A percentile compares a stretch with the other conserved stretches of the same genome.
phyloP scores from a whole-genome alignment of 2,797 vertebrate genomes.

The Acanthopagrus latus region DNA sequence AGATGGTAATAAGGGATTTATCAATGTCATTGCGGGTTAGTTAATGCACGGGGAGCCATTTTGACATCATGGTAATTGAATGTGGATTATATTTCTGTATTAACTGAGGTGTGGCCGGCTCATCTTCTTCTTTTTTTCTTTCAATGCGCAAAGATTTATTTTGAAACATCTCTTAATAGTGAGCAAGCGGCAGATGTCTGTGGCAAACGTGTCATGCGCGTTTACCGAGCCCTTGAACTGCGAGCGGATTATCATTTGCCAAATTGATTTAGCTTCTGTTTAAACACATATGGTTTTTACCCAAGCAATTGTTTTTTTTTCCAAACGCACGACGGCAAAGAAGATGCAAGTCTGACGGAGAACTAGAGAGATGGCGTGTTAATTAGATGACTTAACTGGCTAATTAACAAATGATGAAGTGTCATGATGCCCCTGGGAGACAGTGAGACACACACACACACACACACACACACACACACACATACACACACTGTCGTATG shows the following conservation, averaged over 20 bases:
- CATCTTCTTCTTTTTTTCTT: background rate
- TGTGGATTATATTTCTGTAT: conserved; percentile 36
- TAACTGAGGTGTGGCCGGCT: conserved; percentile 24
- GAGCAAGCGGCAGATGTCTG: background rate
- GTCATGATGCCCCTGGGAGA: conserved; percentile 69
- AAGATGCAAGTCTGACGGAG: conserved; percentile 56
- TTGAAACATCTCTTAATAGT: conserved; percentile 13
- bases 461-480: conserved; percentile 27
- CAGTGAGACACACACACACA: conserved; percentile 24
- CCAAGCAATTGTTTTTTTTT: conserved; percentile 40
- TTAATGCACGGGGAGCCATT: conserved; percentile 23
- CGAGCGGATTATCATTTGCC: conserved; percentile 14
- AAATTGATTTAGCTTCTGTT: conserved; percentile 35
- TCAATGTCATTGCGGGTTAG: conserved; percentile 38
- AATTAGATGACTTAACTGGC: conserved; percentile 80
- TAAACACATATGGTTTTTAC: conserved; percentile 32
- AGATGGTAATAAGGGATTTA: conserved; percentile 49
- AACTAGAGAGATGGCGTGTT: conserved; percentile 65
- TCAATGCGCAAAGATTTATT: conserved; percentile 11
- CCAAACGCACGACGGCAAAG: conserved; percentile 36
- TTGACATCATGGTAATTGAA: conserved; percentile 45
- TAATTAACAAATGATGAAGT: conserved; percentile 82
- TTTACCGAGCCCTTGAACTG: conserved; percentile 12
- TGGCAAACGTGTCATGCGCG: background rate
- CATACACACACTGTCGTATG: conserved; percentile 18